A percentile compares a stretch with the other conserved stretches of the same genome.
Evolutionary conservation across 1,140 invertebrate species (phyloP).

Genomic region (Drosophila persimilis): DNA sequence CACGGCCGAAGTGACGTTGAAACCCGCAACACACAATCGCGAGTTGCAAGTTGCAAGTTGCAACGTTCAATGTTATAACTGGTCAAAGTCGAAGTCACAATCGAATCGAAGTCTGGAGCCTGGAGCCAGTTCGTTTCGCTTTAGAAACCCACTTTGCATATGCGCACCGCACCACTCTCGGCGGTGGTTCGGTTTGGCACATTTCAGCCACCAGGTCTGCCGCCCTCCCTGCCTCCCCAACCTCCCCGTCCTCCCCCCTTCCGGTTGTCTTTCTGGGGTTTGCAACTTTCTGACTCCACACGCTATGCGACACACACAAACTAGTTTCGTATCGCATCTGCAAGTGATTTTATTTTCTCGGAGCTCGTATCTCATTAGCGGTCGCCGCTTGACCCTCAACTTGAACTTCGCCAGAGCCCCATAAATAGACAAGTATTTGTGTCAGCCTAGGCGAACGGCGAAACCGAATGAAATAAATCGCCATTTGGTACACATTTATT

Average conservation of each 20-base stretch:
- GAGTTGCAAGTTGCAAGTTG: slow-evolving; percentile 19
- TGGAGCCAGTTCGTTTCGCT: slow-evolving; percentile 53
- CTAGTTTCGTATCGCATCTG: slow-evolving; percentile 54
- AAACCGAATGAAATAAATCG: slow-evolving; percentile 1
- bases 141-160: slow-evolving; percentile 79
- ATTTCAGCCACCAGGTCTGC: slow-evolving; percentile 41
- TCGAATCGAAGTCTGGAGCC: slow-evolving; percentile 16
- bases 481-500: too few species aligned
- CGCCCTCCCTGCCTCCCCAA: not conserved
- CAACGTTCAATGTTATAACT: slow-evolving; percentile 70
- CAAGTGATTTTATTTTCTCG: slow-evolving; percentile 47
- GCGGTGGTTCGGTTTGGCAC: slow-evolving; percentile 40
- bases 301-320: slow-evolving; percentile 26
- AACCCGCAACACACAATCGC: slow-evolving; percentile 3
- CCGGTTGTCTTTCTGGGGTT: not conserved
- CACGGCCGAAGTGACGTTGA: slow-evolving; percentile 61
- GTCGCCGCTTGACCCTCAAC: slow-evolving; percentile 63
- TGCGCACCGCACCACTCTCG: slow-evolving; percentile 27
- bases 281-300: slow-evolving; percentile 43
- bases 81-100: slow-evolving; percentile 56
- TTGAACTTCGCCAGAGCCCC: slow-evolving; percentile 58
- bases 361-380: slow-evolving; percentile 65
- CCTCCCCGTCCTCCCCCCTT: not conserved
- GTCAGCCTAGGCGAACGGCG: slow-evolving; percentile 31
- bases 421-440: slow-evolving; percentile 35